phyloP scores from a whole-genome alignment of 37 sponge, comb jelly and placozoan genomes.

The Aphrocallistes beatrix region DNA sequence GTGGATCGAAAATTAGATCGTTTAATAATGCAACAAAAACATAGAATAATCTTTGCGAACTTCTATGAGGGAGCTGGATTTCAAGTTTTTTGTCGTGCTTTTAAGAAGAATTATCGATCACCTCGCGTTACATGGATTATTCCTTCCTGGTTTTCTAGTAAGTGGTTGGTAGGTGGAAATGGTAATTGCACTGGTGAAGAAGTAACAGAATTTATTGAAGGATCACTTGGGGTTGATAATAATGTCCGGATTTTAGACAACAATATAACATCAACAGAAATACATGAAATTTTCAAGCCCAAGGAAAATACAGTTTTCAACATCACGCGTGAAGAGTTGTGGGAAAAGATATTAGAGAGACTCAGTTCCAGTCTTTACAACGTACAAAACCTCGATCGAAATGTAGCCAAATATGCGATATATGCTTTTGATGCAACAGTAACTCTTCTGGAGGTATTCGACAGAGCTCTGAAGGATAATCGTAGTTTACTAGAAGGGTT shows the following conservation, averaged over 20 bases:
- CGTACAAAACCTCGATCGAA: neutral
- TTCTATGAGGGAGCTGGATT: neutral
- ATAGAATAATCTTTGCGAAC: neutral
- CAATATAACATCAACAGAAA: neutral
- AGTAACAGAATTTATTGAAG: neutral
- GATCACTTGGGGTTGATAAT: neutral
- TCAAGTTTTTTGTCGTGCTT: neutral
- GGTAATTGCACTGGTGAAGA: neutral
- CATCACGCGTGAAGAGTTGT: neutral
- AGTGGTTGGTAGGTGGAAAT: neutral
- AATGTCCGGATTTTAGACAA: too few species aligned
- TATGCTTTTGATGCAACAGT: neutral
- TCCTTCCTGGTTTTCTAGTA: neutral
- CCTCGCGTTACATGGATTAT: neutral
- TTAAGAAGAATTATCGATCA: neutral
- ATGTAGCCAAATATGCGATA: neutral
- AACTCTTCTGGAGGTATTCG: neutral
- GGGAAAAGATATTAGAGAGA: neutral
- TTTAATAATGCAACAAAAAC: neutral
- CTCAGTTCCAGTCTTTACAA: too few species aligned
- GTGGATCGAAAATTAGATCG: neutral
- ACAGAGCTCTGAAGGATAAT: neutral
- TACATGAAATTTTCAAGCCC: neutral
- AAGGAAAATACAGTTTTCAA: neutral
- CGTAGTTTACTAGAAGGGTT: neutral